Percentiles rank a stretch among this genome's conserved stretches.
phyloP scores from a whole-genome alignment of 2,888 invertebrate genomes.

The Stenoptilia bipunctidactyla region DNA sequence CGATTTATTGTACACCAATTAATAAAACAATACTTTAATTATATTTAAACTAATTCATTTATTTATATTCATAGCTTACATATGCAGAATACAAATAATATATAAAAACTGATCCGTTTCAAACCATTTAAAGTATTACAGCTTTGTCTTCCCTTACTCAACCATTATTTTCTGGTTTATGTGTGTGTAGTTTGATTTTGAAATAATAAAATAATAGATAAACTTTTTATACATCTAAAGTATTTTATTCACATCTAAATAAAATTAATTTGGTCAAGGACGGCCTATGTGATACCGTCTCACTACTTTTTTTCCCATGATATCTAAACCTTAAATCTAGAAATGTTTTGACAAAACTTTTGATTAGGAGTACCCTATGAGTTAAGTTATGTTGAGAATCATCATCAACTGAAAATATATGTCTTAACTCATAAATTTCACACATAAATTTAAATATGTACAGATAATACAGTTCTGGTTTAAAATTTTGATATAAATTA shows the following conservation, averaged over 20 bases:
- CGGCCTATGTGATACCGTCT: slow-evolving; percentile 1
- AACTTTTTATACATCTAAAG: no score
- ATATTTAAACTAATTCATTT: no score
- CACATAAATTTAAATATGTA: slow-evolving; percentile 5
- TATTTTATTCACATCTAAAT: not conserved
- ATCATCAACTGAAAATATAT: not conserved
- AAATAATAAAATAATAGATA: no score
- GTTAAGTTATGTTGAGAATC: not conserved
- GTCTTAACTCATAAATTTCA: slow-evolving; percentile 1
- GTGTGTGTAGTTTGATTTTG: no score
- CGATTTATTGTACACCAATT: no score
- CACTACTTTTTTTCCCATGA: not conserved
- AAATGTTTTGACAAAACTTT: slow-evolving; percentile 4
- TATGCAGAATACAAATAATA: no score
- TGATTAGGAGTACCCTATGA: slow-evolving; percentile 1
- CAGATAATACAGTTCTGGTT: slow-evolving; percentile 2
- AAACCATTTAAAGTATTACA: no score
- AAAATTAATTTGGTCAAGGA: not conserved
- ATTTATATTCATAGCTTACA: no score
- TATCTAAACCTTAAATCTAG: slow-evolving; percentile 3
- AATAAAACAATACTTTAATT: no score
- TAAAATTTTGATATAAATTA: not conserved
- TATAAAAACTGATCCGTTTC: no score
- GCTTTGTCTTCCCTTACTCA: no score
- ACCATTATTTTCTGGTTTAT: no score